Base-by-base conservation (phyloP, 2,888 invertebrate species). In the Silvanus unidentatus region DNA sequence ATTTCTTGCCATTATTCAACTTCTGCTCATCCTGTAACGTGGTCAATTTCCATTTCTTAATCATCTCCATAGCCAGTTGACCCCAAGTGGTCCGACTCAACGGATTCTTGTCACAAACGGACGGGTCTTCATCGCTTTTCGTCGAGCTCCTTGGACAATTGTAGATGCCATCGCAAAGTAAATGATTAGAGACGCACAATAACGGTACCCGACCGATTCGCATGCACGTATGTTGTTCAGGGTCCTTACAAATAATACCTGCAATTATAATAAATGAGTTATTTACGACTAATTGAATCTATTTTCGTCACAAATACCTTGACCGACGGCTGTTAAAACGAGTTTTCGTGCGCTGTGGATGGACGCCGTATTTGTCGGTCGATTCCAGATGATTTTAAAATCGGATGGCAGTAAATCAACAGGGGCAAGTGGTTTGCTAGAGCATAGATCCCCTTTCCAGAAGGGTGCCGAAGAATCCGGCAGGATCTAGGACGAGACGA, bases 131-230 rank as follows among this genome's bases (percentile, higher is more conserved):
- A 50, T 72, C 71, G 42, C 61, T 65, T 28, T 50, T 60, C 13
- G 57, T 79, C 47, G 79, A 80, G 2, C 80, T 81, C 1, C 77
- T 77, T 0, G 84, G 82, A 53, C 84, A 84, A 62, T 84, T 81
- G 1, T 76, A 72, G 14, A 81, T 76, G 8, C 82, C 82, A 55
- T 84, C 84, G 64, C 84, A 84, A 12, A 80, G 75, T 50, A 84
- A 70, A 58, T 79, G 78, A 40, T 79, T 77, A 1, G 83, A 80
- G 43, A 84, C 77, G 68, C 84, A 84, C 36, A 83, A 72, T 50
- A 63, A 47, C 1, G 70, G 69, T 30, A 63, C 54, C 52, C 65
- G 62, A 2, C 68, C 69, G 8, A 66, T 64, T 13, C 60, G 59
- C 63, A 65, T 62, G 49, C 70, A 70, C 3, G 62, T 59, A 50